These are phyloP conservation scores for Hydroisotoma schaefferi DNA, from an alignment of 2,888 invertebrate genomes.

Conservation along the genomic window DNA sequence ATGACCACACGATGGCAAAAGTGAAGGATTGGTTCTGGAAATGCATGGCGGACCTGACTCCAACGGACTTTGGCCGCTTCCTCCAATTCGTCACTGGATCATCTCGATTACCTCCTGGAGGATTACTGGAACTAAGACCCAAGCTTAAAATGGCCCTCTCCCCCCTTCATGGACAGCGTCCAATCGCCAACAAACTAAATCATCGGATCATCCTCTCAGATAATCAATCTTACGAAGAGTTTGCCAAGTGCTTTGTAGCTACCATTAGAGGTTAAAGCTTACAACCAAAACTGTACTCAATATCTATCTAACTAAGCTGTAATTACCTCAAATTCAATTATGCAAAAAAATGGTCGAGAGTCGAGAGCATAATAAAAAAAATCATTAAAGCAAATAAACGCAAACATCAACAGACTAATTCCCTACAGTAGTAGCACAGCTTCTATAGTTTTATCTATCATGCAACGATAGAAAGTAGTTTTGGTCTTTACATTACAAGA, in stretches of 20 bases:
- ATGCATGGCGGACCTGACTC: conserved; percentile 54
- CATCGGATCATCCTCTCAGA: conserved; percentile 55
- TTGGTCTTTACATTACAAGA: too few species aligned
- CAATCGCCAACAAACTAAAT: conserved; percentile 56
- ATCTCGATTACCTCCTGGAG: conserved; percentile 55
- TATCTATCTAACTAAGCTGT: too few species aligned
- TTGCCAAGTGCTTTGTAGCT: conserved; percentile 53
- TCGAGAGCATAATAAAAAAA: too few species aligned
- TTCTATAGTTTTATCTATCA: too few species aligned
- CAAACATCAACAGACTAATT: too few species aligned
- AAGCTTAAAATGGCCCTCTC: conserved; percentile 54
- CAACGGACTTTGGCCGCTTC: conserved; percentile 55
- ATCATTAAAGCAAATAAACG: too few species aligned
- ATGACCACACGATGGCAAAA: conserved; percentile 51
- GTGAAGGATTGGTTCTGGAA: conserved; percentile 57
- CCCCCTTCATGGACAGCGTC: conserved; percentile 53
- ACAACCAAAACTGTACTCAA: too few species aligned
- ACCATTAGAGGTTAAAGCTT: conserved; percentile 50
- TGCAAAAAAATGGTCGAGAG: too few species aligned
- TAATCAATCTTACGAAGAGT: conserved; percentile 54
- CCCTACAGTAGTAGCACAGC: too few species aligned
- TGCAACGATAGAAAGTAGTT: too few species aligned
- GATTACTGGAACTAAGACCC: conserved; percentile 54
- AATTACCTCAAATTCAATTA: too few species aligned
- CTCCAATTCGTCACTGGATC: conserved; percentile 56